Percentiles rank a stretch among this genome's conserved stretches.
phyloP scores from a whole-genome alignment of 2,797 vertebrate genomes.

The Rhyacichthys aspro region DNA sequence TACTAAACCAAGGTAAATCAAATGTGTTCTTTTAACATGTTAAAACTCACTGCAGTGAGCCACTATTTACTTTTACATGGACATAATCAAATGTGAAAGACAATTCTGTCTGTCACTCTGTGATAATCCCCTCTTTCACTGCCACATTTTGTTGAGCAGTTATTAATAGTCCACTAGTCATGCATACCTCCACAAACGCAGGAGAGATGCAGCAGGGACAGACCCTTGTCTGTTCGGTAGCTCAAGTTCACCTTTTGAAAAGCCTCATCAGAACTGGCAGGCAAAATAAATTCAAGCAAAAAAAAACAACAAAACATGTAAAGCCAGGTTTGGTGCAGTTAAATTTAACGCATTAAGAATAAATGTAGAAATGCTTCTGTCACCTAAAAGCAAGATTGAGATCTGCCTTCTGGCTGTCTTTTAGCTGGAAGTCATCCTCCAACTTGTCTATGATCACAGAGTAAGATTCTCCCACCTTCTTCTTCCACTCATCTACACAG shows the following conservation, averaged over 20 bases:
- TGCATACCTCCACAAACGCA: conserved; percentile 89
- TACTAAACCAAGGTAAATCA: no score
- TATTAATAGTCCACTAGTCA: conserved; percentile 65
- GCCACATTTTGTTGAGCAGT: conserved; percentile 53
- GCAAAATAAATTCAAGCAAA: conserved; percentile 10
- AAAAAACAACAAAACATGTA: conserved; percentile 16
- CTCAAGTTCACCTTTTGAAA: conserved; percentile 94
- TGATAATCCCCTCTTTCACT: conserved; percentile 41
- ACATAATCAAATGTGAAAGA: conserved; percentile 29
- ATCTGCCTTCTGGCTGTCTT: conserved; percentile 86
- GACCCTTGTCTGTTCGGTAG: conserved; percentile 90
- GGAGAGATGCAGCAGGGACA: conserved; percentile 94
- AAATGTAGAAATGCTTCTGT: conserved; percentile 28
- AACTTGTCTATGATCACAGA: conserved; percentile 85
- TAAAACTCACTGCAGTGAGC: not conserved
- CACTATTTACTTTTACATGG: not conserved
- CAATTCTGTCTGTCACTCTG: conserved; percentile 31
- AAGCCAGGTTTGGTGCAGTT: not conserved
- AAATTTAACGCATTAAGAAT: not conserved
- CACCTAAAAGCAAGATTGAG: conserved; percentile 92
- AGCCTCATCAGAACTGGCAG: conserved; percentile 90
- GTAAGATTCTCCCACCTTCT: conserved; percentile 95
- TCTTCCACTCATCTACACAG: conserved; percentile 95
- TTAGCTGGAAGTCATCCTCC: conserved; percentile 89
- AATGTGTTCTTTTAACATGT: no score